Conservation (phyloP, 2,797 vertebrate genomes). For the Falco concolor region DNA sequence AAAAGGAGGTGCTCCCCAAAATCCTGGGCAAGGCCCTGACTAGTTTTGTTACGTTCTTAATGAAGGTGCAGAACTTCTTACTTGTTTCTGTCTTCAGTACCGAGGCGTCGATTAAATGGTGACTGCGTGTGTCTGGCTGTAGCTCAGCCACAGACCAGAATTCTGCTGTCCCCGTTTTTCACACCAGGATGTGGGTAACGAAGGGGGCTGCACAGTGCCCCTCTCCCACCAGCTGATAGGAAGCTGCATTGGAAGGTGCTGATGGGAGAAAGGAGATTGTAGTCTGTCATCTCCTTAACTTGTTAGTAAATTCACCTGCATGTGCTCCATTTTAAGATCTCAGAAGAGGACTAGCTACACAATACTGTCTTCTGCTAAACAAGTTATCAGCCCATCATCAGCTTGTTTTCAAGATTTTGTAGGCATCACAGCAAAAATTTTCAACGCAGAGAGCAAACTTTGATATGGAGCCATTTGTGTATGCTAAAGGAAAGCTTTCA, state of each 20-base stretch:
- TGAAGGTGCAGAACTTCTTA: neutral
- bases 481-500: neutral
- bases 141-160: neutral
- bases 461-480: neutral
- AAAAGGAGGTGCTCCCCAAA: neutral
- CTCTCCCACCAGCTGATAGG: neutral
- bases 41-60: neutral
- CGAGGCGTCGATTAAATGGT: neutral
- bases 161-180: neutral
- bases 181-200: accelerated
- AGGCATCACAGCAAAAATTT: neutral
- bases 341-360: neutral
- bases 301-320: neutral
- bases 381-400: neutral
- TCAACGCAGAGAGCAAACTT: neutral
- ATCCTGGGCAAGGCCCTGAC: neutral
- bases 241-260: neutral
- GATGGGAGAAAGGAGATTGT: neutral
- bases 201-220: neutral
- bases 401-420: neutral
- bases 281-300: neutral
- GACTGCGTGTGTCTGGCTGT: neutral
- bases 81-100: neutral
- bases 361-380: neutral
- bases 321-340: neutral